phyloP scores from a whole-genome alignment of 2,797 vertebrate species.

The Enteromius paludinosus region DNA sequence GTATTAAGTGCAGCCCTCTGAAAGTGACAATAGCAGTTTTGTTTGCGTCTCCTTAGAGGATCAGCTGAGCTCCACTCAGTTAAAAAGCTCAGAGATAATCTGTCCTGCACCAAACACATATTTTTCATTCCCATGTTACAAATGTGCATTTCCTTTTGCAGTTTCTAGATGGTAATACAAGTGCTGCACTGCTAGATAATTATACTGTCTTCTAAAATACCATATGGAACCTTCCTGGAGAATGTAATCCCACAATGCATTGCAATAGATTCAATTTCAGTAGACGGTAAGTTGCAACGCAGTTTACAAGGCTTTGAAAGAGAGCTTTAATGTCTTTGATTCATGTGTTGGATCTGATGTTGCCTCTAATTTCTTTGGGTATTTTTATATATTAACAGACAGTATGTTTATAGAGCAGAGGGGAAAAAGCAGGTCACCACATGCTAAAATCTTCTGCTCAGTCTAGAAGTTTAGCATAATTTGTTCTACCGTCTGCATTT shows the following conservation, averaged over 20 bases:
- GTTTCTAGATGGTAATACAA: neutral
- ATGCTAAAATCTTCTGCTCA: neutral
- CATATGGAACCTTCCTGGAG: neutral
- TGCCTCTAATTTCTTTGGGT: neutral
- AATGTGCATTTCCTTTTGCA: slow-evolving; percentile 12
- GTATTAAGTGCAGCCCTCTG: slow-evolving; percentile 63
- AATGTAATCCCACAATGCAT: neutral
- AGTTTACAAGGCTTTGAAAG: neutral
- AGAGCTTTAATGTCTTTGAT: neutral
- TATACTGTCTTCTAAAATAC: neutral
- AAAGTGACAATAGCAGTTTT: slow-evolving; percentile 69
- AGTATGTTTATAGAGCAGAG: neutral
- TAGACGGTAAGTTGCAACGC: neutral
- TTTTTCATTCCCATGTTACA: slow-evolving; percentile 20
- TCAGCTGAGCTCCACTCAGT: slow-evolving; percentile 51
- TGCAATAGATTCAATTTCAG: neutral
- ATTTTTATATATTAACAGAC: neutral
- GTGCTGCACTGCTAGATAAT: neutral
- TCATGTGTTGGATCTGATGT: neutral
- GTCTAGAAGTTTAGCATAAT: neutral
- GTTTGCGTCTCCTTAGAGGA: slow-evolving; percentile 63
- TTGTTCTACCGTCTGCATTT: neutral
- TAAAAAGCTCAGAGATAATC: slow-evolving; percentile 38
- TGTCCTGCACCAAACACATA: slow-evolving; percentile 10
- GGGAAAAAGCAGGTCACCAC: neutral